Evolutionary conservation across 1,140 invertebrate species (phyloP).

Genomic region (Bombus soroeensis): DNA sequence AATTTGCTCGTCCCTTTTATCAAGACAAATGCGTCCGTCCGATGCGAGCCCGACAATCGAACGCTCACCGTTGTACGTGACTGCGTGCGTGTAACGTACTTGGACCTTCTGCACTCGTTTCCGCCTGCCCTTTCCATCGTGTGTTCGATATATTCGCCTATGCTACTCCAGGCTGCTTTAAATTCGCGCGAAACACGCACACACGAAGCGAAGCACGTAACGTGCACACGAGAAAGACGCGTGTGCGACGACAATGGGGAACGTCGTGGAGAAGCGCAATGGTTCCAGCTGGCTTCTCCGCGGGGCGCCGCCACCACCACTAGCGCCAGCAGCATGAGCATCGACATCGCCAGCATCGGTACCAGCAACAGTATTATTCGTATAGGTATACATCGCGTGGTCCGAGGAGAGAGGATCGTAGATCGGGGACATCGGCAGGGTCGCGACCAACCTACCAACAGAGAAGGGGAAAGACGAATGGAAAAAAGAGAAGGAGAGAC

Average conservation of each 20-base stretch:
- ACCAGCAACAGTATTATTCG: conserved; percentile 12
- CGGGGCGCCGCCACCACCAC: conserved; percentile 64
- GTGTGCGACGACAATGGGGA: conserved; percentile 59
- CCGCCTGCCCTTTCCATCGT: background rate
- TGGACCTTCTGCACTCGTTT: conserved; percentile 1
- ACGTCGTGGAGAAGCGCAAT: conserved; percentile 37
- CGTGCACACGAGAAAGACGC: conserved; percentile 14
- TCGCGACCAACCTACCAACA: conserved; percentile 19
- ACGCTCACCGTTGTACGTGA: background rate
- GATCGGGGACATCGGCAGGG: conserved; percentile 57
- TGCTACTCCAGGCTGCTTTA: conserved; percentile 5
- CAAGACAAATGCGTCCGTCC: conserved; percentile 76
- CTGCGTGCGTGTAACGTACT: background rate
- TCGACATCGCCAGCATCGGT: conserved; percentile 42
- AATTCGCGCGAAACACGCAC: conserved; percentile 37
- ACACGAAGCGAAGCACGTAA: background rate
- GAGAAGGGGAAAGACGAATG: conserved; percentile 27
- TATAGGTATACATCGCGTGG: conserved; percentile 4
- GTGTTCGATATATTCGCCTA: too few species aligned
- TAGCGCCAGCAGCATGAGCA: conserved; percentile 43
- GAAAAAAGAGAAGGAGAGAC: conserved; percentile 44
- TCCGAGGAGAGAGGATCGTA: background rate
- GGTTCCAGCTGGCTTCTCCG: conserved; percentile 72
- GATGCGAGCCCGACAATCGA: conserved; percentile 23
- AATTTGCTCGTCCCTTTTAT: conserved; percentile 82